Evolutionary conservation across 2,113 vertebrate genomes (phyloP), one percentile per base, ranked within the genome.

Genomic region (Seriola dumerili): DNA sequence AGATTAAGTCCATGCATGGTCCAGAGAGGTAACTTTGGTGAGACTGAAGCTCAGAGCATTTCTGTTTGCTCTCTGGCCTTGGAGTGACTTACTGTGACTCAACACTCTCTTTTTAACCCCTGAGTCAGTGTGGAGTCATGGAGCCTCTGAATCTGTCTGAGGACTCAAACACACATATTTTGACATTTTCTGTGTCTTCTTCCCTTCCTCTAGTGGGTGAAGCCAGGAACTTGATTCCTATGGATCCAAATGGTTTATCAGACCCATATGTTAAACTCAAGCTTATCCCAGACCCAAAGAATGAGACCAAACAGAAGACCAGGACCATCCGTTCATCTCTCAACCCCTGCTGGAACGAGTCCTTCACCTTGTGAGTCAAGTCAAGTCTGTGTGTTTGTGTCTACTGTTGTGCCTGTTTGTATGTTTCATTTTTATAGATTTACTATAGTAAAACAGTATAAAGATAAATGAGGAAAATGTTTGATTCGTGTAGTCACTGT

Each of bases 191-290:
- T 66, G 4, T 76, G 8, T 77, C 46, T 68, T 50, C 34, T 4
- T 0, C 57, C 9, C 58, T 25, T 52, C 52, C 63, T 79, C 23
- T 34, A 99, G 98, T 99, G 80, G 94, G 97, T 72, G 98, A 99
- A 72, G 98, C 97, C 58, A 97, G 97, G 88, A 99, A 99, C 87
- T 94, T 99, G 64, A 99, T 99, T 91, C 98, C 98, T 19, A 99
- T 99, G 98, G 98, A 99, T 92, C 98, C 98, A 16, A 99, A 99
- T 21, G 97, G 98, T 58, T 96, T 97, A 78, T 99, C 97, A 59
- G 98, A 99, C 85, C 98, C 98, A 0, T 99, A 99, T 0, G 97
- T 99, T 64, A 99, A 99, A 90, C 97, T 99, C 90, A 99, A 99
- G 86, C 97, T 99, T 66, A 98, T 97, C 89, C 98, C 98, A 10